phyloP scores from a whole-genome alignment of 2,888 invertebrate species.

The Ellobium chinense region DNA sequence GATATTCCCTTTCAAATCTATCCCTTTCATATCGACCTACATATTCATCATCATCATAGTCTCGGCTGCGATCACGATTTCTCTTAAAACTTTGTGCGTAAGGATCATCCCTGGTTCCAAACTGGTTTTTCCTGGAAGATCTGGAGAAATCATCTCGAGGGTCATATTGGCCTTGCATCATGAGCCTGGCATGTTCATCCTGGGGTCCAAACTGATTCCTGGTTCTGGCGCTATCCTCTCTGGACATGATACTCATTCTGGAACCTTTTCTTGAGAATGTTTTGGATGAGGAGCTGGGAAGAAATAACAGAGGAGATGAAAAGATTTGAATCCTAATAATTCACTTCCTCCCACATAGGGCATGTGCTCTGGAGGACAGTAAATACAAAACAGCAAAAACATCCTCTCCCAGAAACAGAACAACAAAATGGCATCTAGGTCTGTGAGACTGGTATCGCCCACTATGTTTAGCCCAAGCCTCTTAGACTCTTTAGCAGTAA shows the following conservation, averaged over 20 bases:
- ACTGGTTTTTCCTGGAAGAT: constrained; percentile 7
- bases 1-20: neutral
- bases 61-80: neutral
- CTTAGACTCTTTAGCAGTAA: too few relatives aligned
- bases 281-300: neutral
- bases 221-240: constrained; percentile 6
- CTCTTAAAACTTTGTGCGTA: neutral
- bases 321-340: too few relatives aligned
- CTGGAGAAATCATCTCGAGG: neutral
- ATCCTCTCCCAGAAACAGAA: too few relatives aligned
- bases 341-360: too few relatives aligned
- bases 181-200: neutral
- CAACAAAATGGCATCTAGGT: too few relatives aligned
- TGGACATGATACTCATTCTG: neutral
- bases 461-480: too few relatives aligned
- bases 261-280: constrained; percentile 5
- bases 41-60: neutral
- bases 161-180: too few relatives aligned
- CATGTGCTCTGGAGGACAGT: too few relatives aligned
- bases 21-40: neutral
- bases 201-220: constrained; percentile 1
- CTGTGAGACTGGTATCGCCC: too few relatives aligned
- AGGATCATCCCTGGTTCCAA: neutral
- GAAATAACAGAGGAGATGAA: too few relatives aligned
- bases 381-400: too few relatives aligned